Percentiles rank a stretch among this genome's conserved stretches.
phyloP scores from a whole-genome alignment of 2,888 invertebrate genomes.

The Himalopsyche japonica region DNA sequence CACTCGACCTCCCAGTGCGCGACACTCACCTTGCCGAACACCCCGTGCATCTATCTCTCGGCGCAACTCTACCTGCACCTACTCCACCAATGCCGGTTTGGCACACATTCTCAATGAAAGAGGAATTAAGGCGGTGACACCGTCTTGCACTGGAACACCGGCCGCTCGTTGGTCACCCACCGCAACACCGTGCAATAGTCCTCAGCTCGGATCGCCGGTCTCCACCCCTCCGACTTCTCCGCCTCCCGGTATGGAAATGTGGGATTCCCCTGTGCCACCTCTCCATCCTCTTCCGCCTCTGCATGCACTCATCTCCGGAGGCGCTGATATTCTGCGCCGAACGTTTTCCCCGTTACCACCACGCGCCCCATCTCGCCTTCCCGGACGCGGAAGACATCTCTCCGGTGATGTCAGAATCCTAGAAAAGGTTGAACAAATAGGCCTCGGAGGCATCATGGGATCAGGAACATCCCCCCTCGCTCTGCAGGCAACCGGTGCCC shows the following conservation, averaged over 20 bases:
- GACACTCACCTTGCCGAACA: constrained; percentile 52
- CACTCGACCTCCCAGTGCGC: constrained; percentile 54
- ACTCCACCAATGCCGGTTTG: constrained; percentile 67
- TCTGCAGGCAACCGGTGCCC: constrained; percentile 61
- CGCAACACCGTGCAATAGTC: constrained; percentile 87
- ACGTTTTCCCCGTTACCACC: constrained; percentile 36
- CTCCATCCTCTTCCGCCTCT: constrained; percentile 49
- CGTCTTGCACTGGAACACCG: constrained; percentile 68
- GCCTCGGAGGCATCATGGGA: constrained; percentile 69
- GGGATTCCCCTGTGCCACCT: constrained; percentile 49
- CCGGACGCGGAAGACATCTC: constrained; percentile 42
- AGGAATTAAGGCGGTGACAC: constrained; percentile 74
- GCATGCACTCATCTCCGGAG: constrained; percentile 59
- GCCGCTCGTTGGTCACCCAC: constrained; percentile 75
- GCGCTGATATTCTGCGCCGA: constrained; percentile 53
- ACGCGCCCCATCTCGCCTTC: not conserved
- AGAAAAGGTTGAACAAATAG: constrained; percentile 70
- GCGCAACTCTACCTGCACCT: constrained; percentile 79
- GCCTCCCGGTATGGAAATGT: constrained; percentile 50
- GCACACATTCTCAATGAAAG: constrained; percentile 79
- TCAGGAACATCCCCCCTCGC: constrained; percentile 66
- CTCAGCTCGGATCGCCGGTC: constrained; percentile 65
- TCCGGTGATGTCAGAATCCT: constrained; percentile 62
- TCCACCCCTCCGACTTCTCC: constrained; percentile 64
- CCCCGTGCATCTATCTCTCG: constrained; percentile 65